Percentiles rank a stretch among this genome's conserved stretches.
phyloP scores from a whole-genome alignment of 2,113 vertebrate species.

The Murina feae region DNA sequence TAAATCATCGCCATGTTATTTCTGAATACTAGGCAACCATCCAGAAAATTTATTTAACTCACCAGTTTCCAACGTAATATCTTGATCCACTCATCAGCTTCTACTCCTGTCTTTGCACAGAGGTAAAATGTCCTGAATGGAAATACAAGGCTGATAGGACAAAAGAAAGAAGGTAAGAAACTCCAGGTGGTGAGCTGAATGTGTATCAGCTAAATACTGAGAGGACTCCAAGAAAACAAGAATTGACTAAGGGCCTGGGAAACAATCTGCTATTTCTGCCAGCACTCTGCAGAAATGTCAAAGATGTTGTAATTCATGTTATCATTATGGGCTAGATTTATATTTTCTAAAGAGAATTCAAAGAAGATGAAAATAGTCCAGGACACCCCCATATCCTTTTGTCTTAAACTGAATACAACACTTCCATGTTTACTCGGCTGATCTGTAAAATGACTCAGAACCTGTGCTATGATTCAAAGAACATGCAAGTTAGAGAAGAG shows the following conservation, averaged over 20 bases:
- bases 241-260: background rate
- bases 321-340: background rate
- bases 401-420: background rate
- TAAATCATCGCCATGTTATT: background rate
- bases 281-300: background rate
- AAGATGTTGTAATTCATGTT: background rate
- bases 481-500: background rate
- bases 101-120: slow-evolving; percentile 93
- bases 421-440: background rate
- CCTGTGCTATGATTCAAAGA: background rate
- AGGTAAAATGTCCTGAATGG: slow-evolving; percentile 94
- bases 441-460: background rate
- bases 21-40: background rate
- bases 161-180: slow-evolving; percentile 33
- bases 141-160: slow-evolving; percentile 90
- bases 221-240: background rate
- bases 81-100: slow-evolving; percentile 98
- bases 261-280: background rate
- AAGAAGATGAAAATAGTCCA: background rate
- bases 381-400: background rate
- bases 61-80: slow-evolving; percentile 96
- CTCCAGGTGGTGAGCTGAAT: background rate
- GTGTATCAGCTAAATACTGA: background rate
- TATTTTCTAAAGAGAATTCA: background rate
- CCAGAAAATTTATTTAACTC: slow-evolving; percentile 67